Evolutionary conservation across 1,140 invertebrate genomes (phyloP), one percentile per base, ranked within the genome.

Genomic region (Zeugodacus cucurbitae): DNA sequence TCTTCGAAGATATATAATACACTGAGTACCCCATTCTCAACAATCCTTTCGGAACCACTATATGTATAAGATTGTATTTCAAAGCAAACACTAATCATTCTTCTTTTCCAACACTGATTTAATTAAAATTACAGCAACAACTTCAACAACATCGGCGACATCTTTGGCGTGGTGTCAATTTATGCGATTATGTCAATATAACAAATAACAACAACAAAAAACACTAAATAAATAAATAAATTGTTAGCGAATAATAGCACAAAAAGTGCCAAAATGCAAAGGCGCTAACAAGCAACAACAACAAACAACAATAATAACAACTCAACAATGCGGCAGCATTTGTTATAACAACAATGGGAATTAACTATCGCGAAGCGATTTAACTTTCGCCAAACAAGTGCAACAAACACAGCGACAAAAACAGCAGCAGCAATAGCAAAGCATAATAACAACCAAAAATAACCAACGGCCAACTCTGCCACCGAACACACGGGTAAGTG

Each of bases 361-460:
- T 82, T 82, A 82, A 48, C 74, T 17, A 82, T 29, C 74, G 41
- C 74, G 41, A 48, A 82, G 74, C 44, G 44, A 54, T 48, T 82
- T 82, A 82, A 82, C 74, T 82, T 82, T 82, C 74, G 41, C 74
- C 74, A 26, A 44, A 82, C 34, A 78, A 78, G 8, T 29, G 67
- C 67, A 41, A 74, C 41, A 48, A 78, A 78, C 37, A 48, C 74
- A 78, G 3, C 8, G 20, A 82, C n/a, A 62, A 62, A 22, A 62
- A 62, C n/a, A 54, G 14, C 48, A 54, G 14, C 48, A 54, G 14
- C 48, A 54, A 54, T 54, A 54, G 14, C 48, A 26, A 62, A 54
- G 17, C 48, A 54, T 26, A 62, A 62, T 26, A 22, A 44, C 74
- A 48, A 48, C 74, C 0, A 54, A 54, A 26, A 82, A 26, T 44